Percentiles rank a stretch among this genome's conserved stretches.
Evolutionary conservation across 2,888 invertebrate genomes (phyloP).

Genomic region (Andrena haemorrhoa): DNA sequence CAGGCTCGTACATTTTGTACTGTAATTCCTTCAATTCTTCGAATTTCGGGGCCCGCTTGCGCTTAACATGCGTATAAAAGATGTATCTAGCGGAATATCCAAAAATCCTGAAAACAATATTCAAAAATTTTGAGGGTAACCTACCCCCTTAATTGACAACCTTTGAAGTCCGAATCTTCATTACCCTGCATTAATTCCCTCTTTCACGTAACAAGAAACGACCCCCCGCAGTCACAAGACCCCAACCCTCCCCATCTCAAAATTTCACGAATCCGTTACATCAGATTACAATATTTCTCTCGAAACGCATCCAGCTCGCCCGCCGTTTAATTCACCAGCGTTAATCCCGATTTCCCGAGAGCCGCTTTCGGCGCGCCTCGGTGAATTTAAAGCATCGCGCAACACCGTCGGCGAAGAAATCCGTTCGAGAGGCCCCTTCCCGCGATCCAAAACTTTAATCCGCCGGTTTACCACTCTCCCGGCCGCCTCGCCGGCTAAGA

Average conservation of each 20-base stretch:
- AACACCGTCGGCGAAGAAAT: constrained; percentile 18
- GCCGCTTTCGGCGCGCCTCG: background rate
- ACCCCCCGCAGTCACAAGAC: background rate
- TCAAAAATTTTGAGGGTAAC: no score
- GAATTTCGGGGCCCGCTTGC: no score
- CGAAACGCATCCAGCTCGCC: background rate
- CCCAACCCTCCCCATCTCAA: background rate
- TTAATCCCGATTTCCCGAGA: constrained; percentile 10
- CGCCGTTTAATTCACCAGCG: background rate
- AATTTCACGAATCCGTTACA: background rate
- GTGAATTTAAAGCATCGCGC: constrained; percentile 13
- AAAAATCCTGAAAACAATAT: no score
- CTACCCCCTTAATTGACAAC: background rate
- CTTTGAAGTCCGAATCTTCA: background rate
- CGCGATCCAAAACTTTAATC: constrained; percentile 62
- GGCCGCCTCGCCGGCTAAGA: constrained; percentile 33
- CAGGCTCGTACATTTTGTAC: no score
- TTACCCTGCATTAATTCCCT: background rate
- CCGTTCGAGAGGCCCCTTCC: background rate
- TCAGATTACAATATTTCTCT: background rate
- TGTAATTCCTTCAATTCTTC: no score
- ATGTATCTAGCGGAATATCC: no score
- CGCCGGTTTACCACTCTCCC: constrained; percentile 38
- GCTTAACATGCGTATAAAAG: no score
- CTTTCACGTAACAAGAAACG: background rate